Conservation (phyloP, 2,113 vertebrate genomes). For the Malurus alboscapulatus region DNA sequence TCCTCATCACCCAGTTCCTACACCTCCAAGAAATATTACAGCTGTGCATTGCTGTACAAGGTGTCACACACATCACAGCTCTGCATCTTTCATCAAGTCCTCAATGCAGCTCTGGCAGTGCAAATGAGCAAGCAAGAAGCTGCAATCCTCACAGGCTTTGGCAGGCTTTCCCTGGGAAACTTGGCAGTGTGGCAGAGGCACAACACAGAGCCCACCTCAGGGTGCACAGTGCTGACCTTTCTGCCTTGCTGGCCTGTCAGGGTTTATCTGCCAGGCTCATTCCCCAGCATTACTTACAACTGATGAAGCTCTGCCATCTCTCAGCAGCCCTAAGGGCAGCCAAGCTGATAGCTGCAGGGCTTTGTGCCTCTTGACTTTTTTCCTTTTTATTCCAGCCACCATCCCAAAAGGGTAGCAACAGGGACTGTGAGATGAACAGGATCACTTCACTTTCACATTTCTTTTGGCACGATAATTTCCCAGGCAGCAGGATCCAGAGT, state of each 20-base stretch:
- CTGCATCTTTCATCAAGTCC: background rate
- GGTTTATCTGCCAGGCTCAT: background rate
- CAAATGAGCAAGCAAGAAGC: background rate
- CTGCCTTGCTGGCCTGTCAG: background rate
- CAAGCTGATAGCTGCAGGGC: fast-evolving
- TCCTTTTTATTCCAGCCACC: background rate
- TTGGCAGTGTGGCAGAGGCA: fast-evolving
- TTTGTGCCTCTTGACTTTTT: background rate
- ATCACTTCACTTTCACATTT: background rate
- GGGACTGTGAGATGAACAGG: background rate
- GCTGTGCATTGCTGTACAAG: background rate
- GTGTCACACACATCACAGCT: background rate
- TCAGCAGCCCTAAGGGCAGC: background rate
- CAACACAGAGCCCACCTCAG: fast-evolving
- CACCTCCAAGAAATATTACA: background rate
- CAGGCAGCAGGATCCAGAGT: background rate
- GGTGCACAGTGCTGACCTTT: background rate
- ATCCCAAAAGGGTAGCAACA: background rate
- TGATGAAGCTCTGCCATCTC: background rate
- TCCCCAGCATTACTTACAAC: background rate
- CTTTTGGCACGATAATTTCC: background rate
- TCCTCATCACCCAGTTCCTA: background rate
- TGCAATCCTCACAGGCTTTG: fast-evolving
- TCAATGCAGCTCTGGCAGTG: background rate
- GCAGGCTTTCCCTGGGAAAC: background rate